Conservation (phyloP, 2,888 invertebrate genomes). For the Apodemia mormo region DNA sequence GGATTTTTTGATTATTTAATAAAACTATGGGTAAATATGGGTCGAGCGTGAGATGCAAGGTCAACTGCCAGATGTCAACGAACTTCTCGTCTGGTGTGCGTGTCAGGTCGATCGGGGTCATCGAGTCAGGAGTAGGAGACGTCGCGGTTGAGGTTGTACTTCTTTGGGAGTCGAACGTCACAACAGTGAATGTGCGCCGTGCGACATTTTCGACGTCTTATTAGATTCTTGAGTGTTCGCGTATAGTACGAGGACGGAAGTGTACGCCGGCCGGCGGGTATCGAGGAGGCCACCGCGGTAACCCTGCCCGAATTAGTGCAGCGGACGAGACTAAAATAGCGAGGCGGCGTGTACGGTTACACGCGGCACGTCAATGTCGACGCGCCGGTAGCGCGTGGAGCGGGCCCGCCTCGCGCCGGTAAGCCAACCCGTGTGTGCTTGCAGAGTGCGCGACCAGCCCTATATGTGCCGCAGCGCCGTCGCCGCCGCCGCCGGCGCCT, state of each 20-base stretch:
- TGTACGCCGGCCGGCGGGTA: slow-evolving; percentile 61
- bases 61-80: slow-evolving; percentile 75
- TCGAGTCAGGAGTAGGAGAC: slow-evolving; percentile 47
- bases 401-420: slow-evolving; percentile 48
- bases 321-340: slow-evolving; percentile 79
- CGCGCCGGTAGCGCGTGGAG: slow-evolving; percentile 53
- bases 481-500: slow-evolving; percentile 47
- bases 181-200: slow-evolving; percentile 41
- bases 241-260: slow-evolving; percentile 71
- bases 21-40: slow-evolving; percentile 53
- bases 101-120: slow-evolving; percentile 72
- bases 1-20: slow-evolving; percentile 12
- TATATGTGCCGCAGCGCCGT: slow-evolving; percentile 72
- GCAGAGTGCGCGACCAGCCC: slow-evolving; percentile 58
- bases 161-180: slow-evolving; percentile 19
- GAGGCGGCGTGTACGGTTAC: slow-evolving; percentile 79
- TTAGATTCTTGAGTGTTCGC: slow-evolving; percentile 59
- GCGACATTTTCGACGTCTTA: slow-evolving; percentile 39
- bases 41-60: slow-evolving; percentile 73
- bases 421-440: slow-evolving; percentile 53
- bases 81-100: slow-evolving; percentile 71
- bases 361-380: slow-evolving; percentile 74
- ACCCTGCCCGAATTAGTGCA: slow-evolving; percentile 82
- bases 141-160: slow-evolving; percentile 23
- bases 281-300: slow-evolving; percentile 75